These are phyloP conservation scores for Sus cebifrons DNA, from an alignment of 2,797 vertebrate species.

Conservation along the genomic window DNA sequence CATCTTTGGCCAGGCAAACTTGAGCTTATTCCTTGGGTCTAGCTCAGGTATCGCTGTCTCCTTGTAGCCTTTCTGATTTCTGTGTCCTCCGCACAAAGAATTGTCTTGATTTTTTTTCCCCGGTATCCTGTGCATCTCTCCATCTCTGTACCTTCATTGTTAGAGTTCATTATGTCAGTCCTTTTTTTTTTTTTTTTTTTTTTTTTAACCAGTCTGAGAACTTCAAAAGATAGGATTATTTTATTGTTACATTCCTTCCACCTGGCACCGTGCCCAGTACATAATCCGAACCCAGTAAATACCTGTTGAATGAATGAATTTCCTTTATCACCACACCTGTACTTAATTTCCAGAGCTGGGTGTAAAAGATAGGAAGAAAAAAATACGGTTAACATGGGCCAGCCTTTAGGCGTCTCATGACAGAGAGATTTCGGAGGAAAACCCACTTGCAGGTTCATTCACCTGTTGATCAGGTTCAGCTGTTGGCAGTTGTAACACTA, in stretches of 20 bases:
- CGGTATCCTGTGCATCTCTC: not conserved
- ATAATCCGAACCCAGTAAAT: not conserved
- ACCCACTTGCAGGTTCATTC: not conserved
- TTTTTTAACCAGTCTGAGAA: not conserved
- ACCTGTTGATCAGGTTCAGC: not conserved
- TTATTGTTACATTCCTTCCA: not conserved
- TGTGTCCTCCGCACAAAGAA: not conserved
- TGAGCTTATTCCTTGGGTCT: not conserved
- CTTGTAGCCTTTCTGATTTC: not conserved
- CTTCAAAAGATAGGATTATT: not conserved
- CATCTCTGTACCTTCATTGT: not conserved
- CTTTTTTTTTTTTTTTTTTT: too few relatives aligned
- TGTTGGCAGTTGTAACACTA: not conserved
- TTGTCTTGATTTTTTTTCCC: not conserved
- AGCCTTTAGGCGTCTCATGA: not conserved
- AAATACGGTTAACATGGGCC: not conserved
- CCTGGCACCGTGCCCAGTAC: not conserved
- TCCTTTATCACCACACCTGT: not conserved
- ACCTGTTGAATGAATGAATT: not conserved
- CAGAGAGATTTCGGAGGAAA: not conserved
- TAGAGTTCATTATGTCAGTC: not conserved
- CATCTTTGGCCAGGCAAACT: not conserved
- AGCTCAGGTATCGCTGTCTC: not conserved
- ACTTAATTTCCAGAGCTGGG: constrained; percentile 34
- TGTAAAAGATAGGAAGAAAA: not conserved